Percentiles rank a stretch among this genome's conserved stretches.
Evolutionary conservation across 2,888 invertebrate species (phyloP).

Genomic region (Apantesis nais): DNA sequence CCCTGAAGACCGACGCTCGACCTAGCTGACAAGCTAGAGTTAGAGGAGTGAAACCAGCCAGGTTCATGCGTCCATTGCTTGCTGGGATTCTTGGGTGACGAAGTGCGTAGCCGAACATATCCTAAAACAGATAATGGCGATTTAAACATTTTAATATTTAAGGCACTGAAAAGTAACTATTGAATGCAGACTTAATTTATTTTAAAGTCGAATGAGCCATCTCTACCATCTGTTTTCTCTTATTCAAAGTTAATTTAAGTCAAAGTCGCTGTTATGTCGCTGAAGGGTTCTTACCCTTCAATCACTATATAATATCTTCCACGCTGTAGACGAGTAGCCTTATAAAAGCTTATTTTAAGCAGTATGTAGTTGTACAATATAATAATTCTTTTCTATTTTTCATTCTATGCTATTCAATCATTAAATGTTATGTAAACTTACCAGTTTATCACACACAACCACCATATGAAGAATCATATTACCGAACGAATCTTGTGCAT

Average conservation of each 20-base stretch:
- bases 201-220: too few species aligned
- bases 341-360: too few species aligned
- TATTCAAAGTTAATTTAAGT: too few species aligned
- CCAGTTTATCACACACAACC: conserved; percentile 98
- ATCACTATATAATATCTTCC: too few species aligned
- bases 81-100: conserved; percentile 97
- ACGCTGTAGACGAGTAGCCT: too few species aligned
- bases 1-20: conserved; percentile 97
- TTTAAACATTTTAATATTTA: not conserved
- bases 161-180: not conserved
- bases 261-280: too few species aligned
- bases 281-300: too few species aligned
- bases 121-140: conserved; percentile 82
- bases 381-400: too few species aligned
- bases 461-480: conserved; percentile 99
- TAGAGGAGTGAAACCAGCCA: conserved; percentile 96
- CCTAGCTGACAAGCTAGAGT: conserved; percentile 98
- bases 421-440: conserved; percentile 67
- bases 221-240: too few species aligned
- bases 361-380: not conserved
- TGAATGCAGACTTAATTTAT: not conserved
- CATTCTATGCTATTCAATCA: too few species aligned
- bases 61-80: conserved; percentile 95
- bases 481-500: conserved; percentile 97
- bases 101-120: conserved; percentile 99